Evolutionary conservation across 2,797 vertebrate species (phyloP), one percentile per base, ranked within the genome.

Genomic region (Onychomys torridus): DNA sequence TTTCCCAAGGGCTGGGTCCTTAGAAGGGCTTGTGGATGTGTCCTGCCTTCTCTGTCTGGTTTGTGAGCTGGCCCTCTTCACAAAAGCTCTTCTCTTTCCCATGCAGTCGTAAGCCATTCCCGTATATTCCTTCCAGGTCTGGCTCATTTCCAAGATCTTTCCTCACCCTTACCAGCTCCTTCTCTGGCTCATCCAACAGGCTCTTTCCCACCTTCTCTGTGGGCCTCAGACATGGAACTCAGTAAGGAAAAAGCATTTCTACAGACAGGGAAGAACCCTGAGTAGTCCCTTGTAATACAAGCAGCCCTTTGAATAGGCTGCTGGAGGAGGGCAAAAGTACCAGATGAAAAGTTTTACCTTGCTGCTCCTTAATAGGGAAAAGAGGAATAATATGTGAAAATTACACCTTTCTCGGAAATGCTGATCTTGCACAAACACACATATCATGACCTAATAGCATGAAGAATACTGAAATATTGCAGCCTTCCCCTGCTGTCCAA

Each of bases 81-180:
- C 95, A 96, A 94, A 96, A 95, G 95, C 90, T 57, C 83, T 97
- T 96, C 93, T 97, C 91, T 95, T 94, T 86, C 59, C 96, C 92
- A 17, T 77, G 52, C 52, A 86, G 27, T 87, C 88, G 81, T 40
- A 65, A 76, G 63, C 89, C 88, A 91, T 90, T 83, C 94, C 81
- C 93, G 69, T 69, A 83, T 93, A 83, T 93, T 91, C 55, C 95
- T 97, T 96, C 94, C 95, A 96, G 95, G 97, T 96, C 77, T 95
- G 96, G 87, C 95, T 90, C 55, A 0, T 78, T 89, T 85, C 96
- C 96, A 97, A 91, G 93, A 59, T 17, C 79, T 96, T 96, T 91
- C 94, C 94, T 97, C 97, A 95, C 86, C 79, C 93, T 46, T 97
- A 55, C 95, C 67, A 46, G 86, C 95, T 93, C 34, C 81, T 96